phyloP scores from a whole-genome alignment of 2,888 invertebrate genomes.

The Teleiodes luculella region DNA sequence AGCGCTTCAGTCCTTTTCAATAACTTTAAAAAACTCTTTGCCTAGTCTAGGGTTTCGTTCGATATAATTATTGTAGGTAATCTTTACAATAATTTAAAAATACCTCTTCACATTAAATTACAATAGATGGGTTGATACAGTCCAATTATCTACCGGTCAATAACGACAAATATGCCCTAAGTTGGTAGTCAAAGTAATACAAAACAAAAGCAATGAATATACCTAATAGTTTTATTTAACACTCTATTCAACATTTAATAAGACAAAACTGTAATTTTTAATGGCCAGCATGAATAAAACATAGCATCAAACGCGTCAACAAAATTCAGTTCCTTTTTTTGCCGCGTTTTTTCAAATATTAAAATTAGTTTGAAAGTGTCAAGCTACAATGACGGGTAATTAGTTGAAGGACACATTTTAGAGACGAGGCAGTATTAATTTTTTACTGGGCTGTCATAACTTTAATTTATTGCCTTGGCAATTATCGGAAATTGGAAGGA shows the following conservation, averaged over 20 bases:
- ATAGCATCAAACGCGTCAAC: constrained; percentile 16
- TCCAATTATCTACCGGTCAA: too few species aligned
- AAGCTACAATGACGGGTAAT: constrained; percentile 57
- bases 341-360: constrained; percentile 20
- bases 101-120: neutral
- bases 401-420: constrained; percentile 55
- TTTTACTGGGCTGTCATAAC: constrained; percentile 39
- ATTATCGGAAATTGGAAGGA: constrained; percentile 30
- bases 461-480: constrained; percentile 44
- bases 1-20: too few species aligned
- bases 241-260: neutral
- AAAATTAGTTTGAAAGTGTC: constrained; percentile 52
- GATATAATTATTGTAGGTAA: too few species aligned
- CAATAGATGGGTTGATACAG: too few species aligned
- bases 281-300: constrained; percentile 21
- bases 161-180: neutral
- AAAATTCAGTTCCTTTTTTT: constrained; percentile 12
- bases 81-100: too few species aligned
- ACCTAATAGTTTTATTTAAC: constrained; percentile 2
- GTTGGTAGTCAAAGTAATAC: neutral
- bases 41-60: too few species aligned
- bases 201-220: neutral
- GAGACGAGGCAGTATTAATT: constrained; percentile 40
- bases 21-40: too few species aligned
- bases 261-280: constrained; percentile 9